phyloP scores from a whole-genome alignment of 2,797 vertebrate genomes.

The Australoheros facetus region DNA sequence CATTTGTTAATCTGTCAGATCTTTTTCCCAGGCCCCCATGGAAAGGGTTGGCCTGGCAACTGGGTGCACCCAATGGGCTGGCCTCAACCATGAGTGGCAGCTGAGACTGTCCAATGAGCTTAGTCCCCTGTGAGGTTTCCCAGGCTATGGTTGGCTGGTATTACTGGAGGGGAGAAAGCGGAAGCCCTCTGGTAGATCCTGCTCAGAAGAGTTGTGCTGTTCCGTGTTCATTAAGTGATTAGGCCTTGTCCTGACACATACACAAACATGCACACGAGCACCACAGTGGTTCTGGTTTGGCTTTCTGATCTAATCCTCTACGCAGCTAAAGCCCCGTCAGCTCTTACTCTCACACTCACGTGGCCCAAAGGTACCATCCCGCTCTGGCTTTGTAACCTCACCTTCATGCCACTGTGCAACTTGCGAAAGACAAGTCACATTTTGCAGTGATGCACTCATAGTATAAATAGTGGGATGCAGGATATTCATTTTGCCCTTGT shows the following conservation, averaged over 20 bases:
- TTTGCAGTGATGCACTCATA: neutral
- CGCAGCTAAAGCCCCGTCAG: conserved; percentile 63
- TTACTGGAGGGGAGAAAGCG: conserved; percentile 73
- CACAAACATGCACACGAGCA: conserved; percentile 40
- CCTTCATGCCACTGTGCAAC: neutral
- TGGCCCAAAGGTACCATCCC: conserved; percentile 51
- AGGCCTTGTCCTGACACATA: conserved; percentile 62
- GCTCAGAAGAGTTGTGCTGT: conserved; percentile 65
- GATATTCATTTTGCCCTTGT: neutral
- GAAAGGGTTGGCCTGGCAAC: conserved; percentile 63
- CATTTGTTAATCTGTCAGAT: conserved; percentile 70
- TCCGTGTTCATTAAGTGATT: conserved; percentile 84
- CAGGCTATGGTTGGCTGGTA: conserved; percentile 65
- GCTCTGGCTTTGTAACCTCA: conserved; percentile 31
- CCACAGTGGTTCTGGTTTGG: conserved; percentile 65
- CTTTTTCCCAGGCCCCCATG: conserved; percentile 58
- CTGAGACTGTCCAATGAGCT: conserved; percentile 58
- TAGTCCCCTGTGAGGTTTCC: conserved; percentile 49
- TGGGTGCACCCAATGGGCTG: conserved; percentile 45
- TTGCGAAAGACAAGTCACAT: neutral
- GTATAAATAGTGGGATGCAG: neutral
- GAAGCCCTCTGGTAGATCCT: conserved; percentile 72
- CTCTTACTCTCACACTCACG: conserved; percentile 66
- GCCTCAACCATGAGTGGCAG: conserved; percentile 47
- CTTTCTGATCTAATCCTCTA: conserved; percentile 74